Evolutionary conservation across 2,113 vertebrate genomes (phyloP).

Genomic region (Dryoscopus gambensis): DNA sequence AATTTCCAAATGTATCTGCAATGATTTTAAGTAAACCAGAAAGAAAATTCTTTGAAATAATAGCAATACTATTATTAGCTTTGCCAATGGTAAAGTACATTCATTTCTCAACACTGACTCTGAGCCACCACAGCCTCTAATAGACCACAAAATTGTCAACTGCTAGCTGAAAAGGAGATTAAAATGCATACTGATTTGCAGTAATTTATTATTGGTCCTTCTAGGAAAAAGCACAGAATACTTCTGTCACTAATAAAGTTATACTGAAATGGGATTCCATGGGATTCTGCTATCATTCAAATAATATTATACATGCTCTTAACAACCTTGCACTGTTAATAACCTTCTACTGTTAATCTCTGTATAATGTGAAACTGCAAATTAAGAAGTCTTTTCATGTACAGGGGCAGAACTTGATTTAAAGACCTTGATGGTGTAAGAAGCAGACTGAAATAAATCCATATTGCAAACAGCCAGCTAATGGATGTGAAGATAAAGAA

Average conservation of each 20-base stretch:
- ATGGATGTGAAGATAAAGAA: not conserved
- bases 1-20: not conserved
- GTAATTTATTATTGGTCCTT: constrained; percentile 7
- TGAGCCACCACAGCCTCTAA: not conserved
- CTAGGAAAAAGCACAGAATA: constrained; percentile 12
- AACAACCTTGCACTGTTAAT: constrained; percentile 53
- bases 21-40: not conserved
- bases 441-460: constrained; percentile 27
- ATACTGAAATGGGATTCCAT: constrained; percentile 21
- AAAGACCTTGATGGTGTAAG: constrained; percentile 4
- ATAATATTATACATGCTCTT: constrained; percentile 41
- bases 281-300: constrained; percentile 9
- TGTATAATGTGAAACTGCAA: not conserved
- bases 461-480: not conserved
- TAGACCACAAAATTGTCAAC: not conserved
- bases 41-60: not conserved
- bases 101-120: not conserved
- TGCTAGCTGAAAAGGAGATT: constrained; percentile 11
- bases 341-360: constrained; percentile 45
- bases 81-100: not conserved
- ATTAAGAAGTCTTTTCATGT: constrained; percentile 53
- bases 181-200: constrained; percentile 20
- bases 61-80: not conserved
- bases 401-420: constrained; percentile 21
- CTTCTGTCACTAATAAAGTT: not conserved